phyloP scores from a whole-genome alignment of 2,888 invertebrate species.

The Pandemis cinnamomeana region DNA sequence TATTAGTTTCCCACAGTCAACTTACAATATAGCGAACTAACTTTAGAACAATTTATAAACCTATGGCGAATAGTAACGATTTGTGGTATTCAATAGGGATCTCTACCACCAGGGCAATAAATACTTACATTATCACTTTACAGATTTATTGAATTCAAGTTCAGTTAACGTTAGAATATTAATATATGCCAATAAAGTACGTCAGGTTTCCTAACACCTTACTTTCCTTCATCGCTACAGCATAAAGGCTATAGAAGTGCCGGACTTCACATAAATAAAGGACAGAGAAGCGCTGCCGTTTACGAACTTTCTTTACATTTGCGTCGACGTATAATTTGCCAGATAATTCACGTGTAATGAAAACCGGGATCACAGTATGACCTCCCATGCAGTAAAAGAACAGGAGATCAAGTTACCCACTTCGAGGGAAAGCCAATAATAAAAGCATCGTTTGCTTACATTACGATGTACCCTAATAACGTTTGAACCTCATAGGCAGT shows the following conservation, averaged over 20 bases:
- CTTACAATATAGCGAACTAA: too few relatives aligned
- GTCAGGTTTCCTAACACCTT: not conserved
- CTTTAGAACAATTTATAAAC: too few relatives aligned
- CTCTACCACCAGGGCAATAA: slow-evolving; percentile 1
- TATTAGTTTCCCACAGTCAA: too few relatives aligned
- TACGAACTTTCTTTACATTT: slow-evolving; percentile 23
- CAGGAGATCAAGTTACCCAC: slow-evolving; percentile 13
- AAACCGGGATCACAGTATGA: slow-evolving; percentile 19
- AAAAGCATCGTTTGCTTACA: slow-evolving; percentile 19
- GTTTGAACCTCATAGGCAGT: not conserved
- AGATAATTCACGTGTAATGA: slow-evolving; percentile 11
- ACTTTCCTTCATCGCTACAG: not conserved
- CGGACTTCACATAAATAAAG: not conserved
- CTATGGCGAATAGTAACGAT: not conserved
- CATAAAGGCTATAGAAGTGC: not conserved
- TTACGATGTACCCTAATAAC: slow-evolving; percentile 8
- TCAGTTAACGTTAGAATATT: not conserved
- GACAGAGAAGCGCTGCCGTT: not conserved
- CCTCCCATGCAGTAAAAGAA: slow-evolving; percentile 27
- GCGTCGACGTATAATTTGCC: slow-evolving; percentile 6
- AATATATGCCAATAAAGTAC: not conserved
- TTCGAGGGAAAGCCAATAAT: slow-evolving; percentile 22
- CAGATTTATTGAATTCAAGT: not conserved
- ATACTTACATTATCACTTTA: not conserved
- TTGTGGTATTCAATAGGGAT: not conserved